Evolutionary conservation across 1,140 invertebrate species (phyloP), one percentile per base, ranked within the genome.

Genomic region (Chlorops oryzae): DNA sequence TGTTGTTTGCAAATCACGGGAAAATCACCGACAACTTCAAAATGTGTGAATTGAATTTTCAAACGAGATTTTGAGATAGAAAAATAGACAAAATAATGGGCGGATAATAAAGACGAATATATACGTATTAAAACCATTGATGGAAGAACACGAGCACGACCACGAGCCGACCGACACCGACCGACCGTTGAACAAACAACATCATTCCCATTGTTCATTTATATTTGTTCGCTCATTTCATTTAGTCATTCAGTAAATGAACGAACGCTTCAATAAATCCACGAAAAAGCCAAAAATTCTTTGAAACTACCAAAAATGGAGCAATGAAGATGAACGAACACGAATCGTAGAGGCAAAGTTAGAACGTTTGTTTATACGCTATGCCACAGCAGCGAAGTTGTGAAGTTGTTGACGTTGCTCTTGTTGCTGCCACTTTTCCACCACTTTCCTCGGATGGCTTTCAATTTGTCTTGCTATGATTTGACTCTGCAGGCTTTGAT

Each of bases 41-140:
- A 41, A 38, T 51, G 43, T 51, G 49, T 51, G 49, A 39, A 51
- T 51, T 51, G 49, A 51, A 51, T 51, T 51, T 51, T 51, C 13
- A 51, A 50, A 50, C 32, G 40, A 32, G 23, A 42, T 50, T 42
- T 28, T 21, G 21, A 7, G 35, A 38, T 35, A 15, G n/a, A 17
- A 10, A 35, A 35, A 3, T 35, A 4, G 13, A 3, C 34, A 3
- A 10, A 35, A 35, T 35, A 35, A 6, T 18, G 17, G 17, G 35
- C 21, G 15, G 21, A 38, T 38, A 18, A 15, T 18, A 38, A 38
- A 18, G 15, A 38, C 35, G 21, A 6, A 20, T 20, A 15, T 38
- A 38, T n/a, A 38, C 35, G 21, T 18, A 3, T 38, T 18, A 15
- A 38, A 20, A 18, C 21, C 35, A 38, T 18, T 38, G 35, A 15